A percentile compares a stretch with the other conserved stretches of the same genome.
Conservation (phyloP, 2,888 invertebrate species). For the Portevinia maculata region DNA sequence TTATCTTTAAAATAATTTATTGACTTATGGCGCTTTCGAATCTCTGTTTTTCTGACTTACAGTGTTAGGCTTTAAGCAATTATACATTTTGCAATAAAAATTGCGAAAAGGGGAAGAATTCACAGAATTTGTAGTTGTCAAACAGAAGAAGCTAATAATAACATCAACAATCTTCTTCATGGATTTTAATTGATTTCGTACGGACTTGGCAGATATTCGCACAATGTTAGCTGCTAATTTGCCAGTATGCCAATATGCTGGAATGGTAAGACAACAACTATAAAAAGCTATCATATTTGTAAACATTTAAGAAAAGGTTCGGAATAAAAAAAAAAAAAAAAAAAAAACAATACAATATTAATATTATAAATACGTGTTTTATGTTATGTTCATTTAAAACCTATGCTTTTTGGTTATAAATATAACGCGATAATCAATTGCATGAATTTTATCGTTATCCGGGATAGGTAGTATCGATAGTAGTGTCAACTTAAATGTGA, state of each 20-base stretch:
- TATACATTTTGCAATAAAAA: slow-evolving; percentile 37
- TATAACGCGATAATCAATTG: background rate
- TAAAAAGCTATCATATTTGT: slow-evolving; percentile 35
- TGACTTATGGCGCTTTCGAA: slow-evolving; percentile 35
- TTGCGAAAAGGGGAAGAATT: slow-evolving; percentile 33
- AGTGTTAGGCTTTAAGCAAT: slow-evolving; percentile 55
- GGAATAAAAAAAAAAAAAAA: slow-evolving; percentile 21
- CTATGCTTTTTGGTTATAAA: background rate
- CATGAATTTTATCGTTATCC: background rate
- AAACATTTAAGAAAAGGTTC: slow-evolving; percentile 19
- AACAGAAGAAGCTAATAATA: slow-evolving; percentile 36
- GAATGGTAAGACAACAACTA: slow-evolving; percentile 76
- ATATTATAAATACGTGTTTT: background rate
- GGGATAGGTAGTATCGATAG: background rate
- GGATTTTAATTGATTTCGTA: slow-evolving; percentile 70
- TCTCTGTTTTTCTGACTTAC: slow-evolving; percentile 57
- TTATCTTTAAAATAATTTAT: slow-evolving; percentile 20
- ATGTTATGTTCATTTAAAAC: background rate
- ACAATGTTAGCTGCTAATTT: slow-evolving; percentile 77
- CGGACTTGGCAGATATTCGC: slow-evolving; percentile 62
- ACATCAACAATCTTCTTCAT: slow-evolving; percentile 59
- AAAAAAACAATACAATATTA: background rate
- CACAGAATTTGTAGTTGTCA: slow-evolving; percentile 31
- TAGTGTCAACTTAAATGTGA: background rate
- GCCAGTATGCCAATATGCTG: slow-evolving; percentile 77